Base-by-base conservation (phyloP, 2,888 invertebrate species). In the Quadroppia sp. region DNA sequence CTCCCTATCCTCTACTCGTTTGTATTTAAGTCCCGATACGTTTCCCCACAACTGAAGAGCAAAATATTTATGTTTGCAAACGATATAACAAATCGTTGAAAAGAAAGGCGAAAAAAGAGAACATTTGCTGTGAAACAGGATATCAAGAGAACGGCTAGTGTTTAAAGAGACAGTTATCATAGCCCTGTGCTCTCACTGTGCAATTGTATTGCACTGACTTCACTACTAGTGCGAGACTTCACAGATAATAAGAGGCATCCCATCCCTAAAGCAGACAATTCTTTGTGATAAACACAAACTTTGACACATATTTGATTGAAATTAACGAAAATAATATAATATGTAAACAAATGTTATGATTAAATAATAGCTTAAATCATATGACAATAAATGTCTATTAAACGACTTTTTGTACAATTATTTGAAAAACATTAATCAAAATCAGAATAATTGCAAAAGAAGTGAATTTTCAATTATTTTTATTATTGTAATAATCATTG, bases 51-150 rank as follows among this genome's bases (percentile, higher is more conserved):
- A 69, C 25, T 69, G 4, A 23, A 42, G 25, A 69, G 45, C 45
- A 69, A 69, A 69, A 69, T 69, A 69, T 69, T 69, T 69, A 69
- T 69, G 69, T 69, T 64, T 69, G 15, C 25, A 69, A 45, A 69
- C n/a, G 45, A 69, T 69, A 69, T 69, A 69, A 69, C 69, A 69
- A 42, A 69, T 20, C 25, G 42, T 69, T 69, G 40, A 28, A 15
- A 23, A 42, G 45, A 45, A 25, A 69, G 28, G 42, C 23, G 23
- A 30, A 45, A 25, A 69, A 25, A 64, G 64, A 64, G 64, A 64
- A 20, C 11, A 20, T 59, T 25, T 59, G 13, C 25, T 36, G 36
- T 36, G 36, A 64, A 64, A 69, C 69, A 69, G 69, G 69, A 69
- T 69, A 69, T 69, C 42, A 64, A 64, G 40, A 45, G 45, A 69